Base-by-base conservation (phyloP, 2,797 vertebrate genomes). In the Alcedo atthis region DNA sequence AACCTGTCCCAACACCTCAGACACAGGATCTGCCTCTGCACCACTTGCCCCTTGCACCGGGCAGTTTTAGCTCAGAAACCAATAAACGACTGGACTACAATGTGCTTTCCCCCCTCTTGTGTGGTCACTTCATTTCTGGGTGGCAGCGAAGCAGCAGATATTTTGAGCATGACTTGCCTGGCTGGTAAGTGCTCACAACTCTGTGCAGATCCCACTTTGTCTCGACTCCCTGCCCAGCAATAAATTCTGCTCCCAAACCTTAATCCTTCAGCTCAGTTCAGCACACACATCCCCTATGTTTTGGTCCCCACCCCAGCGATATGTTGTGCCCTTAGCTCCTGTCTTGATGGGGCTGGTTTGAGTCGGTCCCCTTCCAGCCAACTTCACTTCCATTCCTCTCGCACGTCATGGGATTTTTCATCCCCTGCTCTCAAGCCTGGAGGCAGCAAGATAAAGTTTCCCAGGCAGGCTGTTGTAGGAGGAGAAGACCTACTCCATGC, bases 401-500 rank as follows among this genome's bases (percentile, higher is more conserved):
- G 70, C 84, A 59, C 53, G 35, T 79, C 88, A 71, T 76, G 90
- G 75, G 70, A 71, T 71, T 75, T 94, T 91, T 94, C 81, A 93
- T 81, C 62, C 69, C 58, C 62, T 71, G 49, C 33, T 75, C 49
- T 85, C 64, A 53, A 89, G 91, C 79, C 87, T 61, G 49, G 14
- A 93, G 91, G 85, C 87, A 91, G 79, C 0, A 2, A 89, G 91
- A 95, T 94, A 80, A 90, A 95, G 75, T 93, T 95, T 95, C 92
- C 76, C 69, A 91, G 76, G 54, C 85, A 85, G 37, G 22, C 79
- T 89, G 81, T 68, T 87, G 73, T 49, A 92, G 87, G 81, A 95
- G 87, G 85, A 93, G 79, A 92, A 87, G 76, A 85, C 42, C 82
- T 80, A 57, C 2, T 35, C 79, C 94, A 91, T 49, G 89, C 94